Evolutionary conservation across 2,888 invertebrate species (phyloP), one percentile per base, ranked within the genome.

Genomic region (Chironomus riparius): DNA sequence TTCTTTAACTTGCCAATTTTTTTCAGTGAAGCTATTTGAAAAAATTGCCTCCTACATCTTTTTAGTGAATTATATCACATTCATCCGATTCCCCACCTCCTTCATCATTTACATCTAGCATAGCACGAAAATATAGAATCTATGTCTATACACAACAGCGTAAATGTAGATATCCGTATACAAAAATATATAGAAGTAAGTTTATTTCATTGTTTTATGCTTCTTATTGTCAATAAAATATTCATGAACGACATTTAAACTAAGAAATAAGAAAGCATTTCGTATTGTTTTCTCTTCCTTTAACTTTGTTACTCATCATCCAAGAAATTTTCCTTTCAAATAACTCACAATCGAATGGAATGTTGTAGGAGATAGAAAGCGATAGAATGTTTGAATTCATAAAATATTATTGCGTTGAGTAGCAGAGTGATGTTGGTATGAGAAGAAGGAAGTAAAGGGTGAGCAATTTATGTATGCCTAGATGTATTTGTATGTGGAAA

Each of bases 401-500:
- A 71, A 62, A 73, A 73, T 62, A 73, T 62, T 24, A 73, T 62
- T 73, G 72, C 62, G 72, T 62, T 62, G 62, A 38, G 62, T 56
- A 56, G 15, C 6, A 56, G 56, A 38, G 10, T 38, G 4, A 38
- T 38, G 38, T 38, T 38, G 38, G 38, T n/a, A n/a, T n/a, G 38
- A 10, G 38, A 4, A 28, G 28, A 28, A 28, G 38, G 56, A 18
- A 18, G 56, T 56, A 38, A 38, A 38, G 56, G 56, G 56, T 56
- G 56, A 38, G 10, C 56, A 18, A 15, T 56, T 50, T 56, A 56
- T 50, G 50, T 4, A 50, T 56, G 56, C 18, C 56, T 15, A 18
- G n/a, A 18, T 15, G 15, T 18, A 56, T 56, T 15, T 56, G 15
- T 18, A 15, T 56, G 56, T 56, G 6, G 56, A 56, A 7, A 7